These are phyloP conservation scores for Drosophila borborema DNA, from an alignment of 2,888 invertebrate species.

Conservation along the genomic window DNA sequence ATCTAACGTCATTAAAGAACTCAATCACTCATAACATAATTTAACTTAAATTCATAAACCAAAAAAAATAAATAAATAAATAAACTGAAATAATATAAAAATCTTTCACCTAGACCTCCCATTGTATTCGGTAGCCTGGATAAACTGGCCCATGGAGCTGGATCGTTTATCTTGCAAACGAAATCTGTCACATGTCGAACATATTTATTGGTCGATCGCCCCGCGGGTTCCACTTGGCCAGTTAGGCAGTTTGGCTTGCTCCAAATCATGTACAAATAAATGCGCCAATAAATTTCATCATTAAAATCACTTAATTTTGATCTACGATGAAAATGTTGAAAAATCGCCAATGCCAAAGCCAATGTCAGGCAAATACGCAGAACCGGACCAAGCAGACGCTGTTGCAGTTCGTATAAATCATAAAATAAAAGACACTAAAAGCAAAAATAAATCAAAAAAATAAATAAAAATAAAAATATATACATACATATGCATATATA, in stretches of 20 bases:
- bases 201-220: slow-evolving; percentile 56
- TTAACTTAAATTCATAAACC: background rate
- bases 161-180: slow-evolving; percentile 41
- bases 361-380: slow-evolving; percentile 21
- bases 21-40: background rate
- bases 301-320: slow-evolving; percentile 75
- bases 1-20: too few species aligned
- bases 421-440: slow-evolving; percentile 78
- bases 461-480: slow-evolving; percentile 17
- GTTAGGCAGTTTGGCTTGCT: slow-evolving; percentile 34
- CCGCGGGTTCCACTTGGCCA: slow-evolving; percentile 30
- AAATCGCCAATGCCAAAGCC: slow-evolving; percentile 60
- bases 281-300: slow-evolving; percentile 72
- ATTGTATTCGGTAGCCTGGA: background rate
- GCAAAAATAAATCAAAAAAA: slow-evolving; percentile 72
- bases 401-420: slow-evolving; percentile 68
- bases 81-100: background rate
- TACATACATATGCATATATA: background rate
- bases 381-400: slow-evolving; percentile 14
- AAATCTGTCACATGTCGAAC: slow-evolving; percentile 61
- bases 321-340: slow-evolving; percentile 69
- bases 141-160: background rate
- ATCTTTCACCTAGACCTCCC: slow-evolving; percentile 31
- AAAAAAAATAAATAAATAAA: background rate
- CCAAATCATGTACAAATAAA: slow-evolving; percentile 66